Evolutionary conservation across 35 echinoderm and acorn worm genomes (phyloP).

Genomic region (Anneissia japonica): DNA sequence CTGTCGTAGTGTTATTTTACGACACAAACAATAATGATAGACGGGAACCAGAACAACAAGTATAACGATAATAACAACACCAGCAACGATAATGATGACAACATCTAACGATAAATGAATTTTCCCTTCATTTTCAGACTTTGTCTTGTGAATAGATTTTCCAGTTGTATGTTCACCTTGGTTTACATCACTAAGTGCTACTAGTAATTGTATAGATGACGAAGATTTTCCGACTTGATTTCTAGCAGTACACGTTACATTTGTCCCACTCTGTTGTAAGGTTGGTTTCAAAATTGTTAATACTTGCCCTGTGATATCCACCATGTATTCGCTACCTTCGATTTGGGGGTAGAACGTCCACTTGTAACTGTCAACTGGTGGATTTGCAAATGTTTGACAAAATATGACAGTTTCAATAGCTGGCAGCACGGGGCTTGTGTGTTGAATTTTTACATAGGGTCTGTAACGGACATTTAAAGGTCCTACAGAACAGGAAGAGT

Average conservation of each 20-base stretch:
- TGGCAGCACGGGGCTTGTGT: neutral
- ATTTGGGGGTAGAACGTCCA: neutral
- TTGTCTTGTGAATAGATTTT: neutral
- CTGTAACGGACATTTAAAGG: neutral
- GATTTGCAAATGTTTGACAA: neutral
- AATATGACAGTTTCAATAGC: neutral
- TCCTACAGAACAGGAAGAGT: neutral
- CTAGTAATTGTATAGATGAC: neutral
- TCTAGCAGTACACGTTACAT: neutral
- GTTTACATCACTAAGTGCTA: neutral
- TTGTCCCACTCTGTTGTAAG: neutral
- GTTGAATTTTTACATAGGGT: neutral
- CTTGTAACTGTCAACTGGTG: neutral
- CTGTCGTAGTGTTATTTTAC: neutral
- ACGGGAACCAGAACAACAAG: neutral
- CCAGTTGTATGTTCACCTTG: neutral
- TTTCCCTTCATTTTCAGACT: neutral
- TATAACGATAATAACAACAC: neutral
- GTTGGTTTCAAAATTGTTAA: neutral
- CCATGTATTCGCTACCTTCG: neutral
- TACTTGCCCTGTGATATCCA: neutral
- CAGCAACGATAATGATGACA: neutral
- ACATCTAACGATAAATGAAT: neutral
- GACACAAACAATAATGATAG: neutral
- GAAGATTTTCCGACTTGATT: neutral